Base-by-base conservation (phyloP, 2,797 vertebrate species). In the Microctenopoma steveboyesi region DNA sequence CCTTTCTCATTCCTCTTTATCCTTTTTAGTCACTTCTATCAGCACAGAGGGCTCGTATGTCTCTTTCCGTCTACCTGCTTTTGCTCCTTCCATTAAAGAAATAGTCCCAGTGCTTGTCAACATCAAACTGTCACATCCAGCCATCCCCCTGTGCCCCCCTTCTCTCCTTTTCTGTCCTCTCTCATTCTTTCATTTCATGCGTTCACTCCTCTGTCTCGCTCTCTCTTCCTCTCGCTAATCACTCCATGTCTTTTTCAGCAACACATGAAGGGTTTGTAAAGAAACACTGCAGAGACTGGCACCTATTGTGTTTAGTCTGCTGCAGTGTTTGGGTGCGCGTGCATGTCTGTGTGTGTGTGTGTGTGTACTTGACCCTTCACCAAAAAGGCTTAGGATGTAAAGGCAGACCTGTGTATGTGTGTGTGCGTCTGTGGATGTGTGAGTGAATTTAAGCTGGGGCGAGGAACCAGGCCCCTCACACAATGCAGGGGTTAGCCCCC, bases 401-500 rank as follows among this genome's bases (percentile, higher is more conserved):
- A 88, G 83, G 79, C 81, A 66, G 71, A 69, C 76, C 64, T 47
- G 64, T 75, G 72, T 69, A 30, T 74, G 78, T 81, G 75, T 78
- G 64, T 72, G 82, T 5, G 64, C 9, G 54, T 76, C n/a, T 65
- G 56, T 84, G 61, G n/a, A 22, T 75, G 76, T 76, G 84, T 63
- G 83, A 69, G 69, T 78, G 83, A 84, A 86, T 88, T 83, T 82
- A 89, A 87, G 90, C 85, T 72, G 79, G 82, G 73, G 88, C 60
- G 65, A 88, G 82, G 83, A 81, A 86, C 88, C 85, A 79, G 88
- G 76, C 88, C 87, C 85, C 86, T 84, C 71, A 56, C 85, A 92
- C 92, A 92, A 92, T 91, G 66, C 82, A 55, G 64, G 83, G 90
- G 90, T 88, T 74, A 82, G 88, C 77, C 87, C 87, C 89, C 87